Evolutionary conservation across 2,797 vertebrate species (phyloP).

Genomic region (Atherinosoma microstoma): DNA sequence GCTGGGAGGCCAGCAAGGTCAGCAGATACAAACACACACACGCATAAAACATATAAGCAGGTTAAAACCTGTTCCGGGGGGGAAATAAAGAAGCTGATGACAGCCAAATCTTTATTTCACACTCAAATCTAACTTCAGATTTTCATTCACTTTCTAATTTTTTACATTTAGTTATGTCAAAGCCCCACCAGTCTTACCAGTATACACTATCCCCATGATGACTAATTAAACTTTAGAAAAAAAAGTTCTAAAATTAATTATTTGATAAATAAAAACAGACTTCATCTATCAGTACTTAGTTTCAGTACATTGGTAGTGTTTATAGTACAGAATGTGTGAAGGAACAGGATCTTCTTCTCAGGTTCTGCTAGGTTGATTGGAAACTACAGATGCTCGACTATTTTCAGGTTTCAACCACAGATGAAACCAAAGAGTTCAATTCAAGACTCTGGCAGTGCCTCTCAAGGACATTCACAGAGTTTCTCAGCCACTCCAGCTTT

Average conservation of each 20-base stretch:
- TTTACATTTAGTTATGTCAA: background rate
- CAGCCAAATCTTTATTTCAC: background rate
- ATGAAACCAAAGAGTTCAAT: background rate
- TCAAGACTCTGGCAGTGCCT: background rate
- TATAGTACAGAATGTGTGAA: background rate
- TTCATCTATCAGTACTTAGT: background rate
- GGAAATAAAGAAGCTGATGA: background rate
- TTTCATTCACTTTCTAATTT: background rate
- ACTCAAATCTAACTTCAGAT: background rate
- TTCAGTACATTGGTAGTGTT: background rate
- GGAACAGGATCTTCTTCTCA: background rate
- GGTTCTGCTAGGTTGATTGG: background rate
- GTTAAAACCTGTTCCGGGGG: background rate
- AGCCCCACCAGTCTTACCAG: background rate
- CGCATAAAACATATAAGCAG: background rate
- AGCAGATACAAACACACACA: background rate
- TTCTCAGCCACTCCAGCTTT: background rate
- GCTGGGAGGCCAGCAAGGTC: slow-evolving; percentile 97
- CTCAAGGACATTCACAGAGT: background rate
- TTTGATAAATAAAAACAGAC: background rate
- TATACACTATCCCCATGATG: background rate
- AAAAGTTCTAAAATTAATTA: background rate
- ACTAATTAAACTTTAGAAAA: background rate
- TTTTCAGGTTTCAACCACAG: background rate
- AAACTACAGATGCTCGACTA: background rate